Percentiles rank a stretch among this genome's conserved stretches.
Conservation (phyloP, 2,888 invertebrate species). For the Sarcophaga carnaria region DNA sequence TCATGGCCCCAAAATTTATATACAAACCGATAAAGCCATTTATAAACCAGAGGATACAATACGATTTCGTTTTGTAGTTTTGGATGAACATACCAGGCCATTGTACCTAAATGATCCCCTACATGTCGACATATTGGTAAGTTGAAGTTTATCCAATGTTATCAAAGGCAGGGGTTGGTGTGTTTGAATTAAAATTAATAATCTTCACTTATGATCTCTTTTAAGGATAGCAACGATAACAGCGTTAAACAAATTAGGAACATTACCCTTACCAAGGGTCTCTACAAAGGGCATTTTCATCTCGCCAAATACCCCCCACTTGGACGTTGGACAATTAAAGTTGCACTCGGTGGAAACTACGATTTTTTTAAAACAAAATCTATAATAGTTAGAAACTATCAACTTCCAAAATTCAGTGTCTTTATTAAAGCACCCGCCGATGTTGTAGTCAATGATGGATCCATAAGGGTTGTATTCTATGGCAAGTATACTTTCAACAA, state of each 20-base stretch:
- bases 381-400: background rate
- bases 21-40: slow-evolving; percentile 82
- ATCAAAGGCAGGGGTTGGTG: too few species aligned
- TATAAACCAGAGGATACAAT: slow-evolving; percentile 94
- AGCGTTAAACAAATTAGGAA: slow-evolving; percentile 91
- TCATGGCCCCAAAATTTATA: slow-evolving; percentile 87
- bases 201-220: too few species aligned
- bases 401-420: slow-evolving; percentile 81
- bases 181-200: too few species aligned
- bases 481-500: slow-evolving; percentile 91
- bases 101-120: slow-evolving; percentile 69
- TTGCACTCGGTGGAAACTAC: slow-evolving; percentile 85
- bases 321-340: slow-evolving; percentile 93
- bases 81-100: slow-evolving; percentile 89
- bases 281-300: slow-evolving; percentile 89
- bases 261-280: slow-evolving; percentile 87
- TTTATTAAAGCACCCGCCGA: slow-evolving; percentile 91
- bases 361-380: slow-evolving; percentile 84
- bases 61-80: slow-evolving; percentile 87
- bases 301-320: slow-evolving; percentile 92
- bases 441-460: slow-evolving; percentile 86
- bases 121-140: slow-evolving; percentile 30
- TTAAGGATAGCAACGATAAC: slow-evolving; percentile 89
- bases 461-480: background rate
- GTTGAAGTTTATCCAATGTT: background rate